Evolutionary conservation across 2,888 invertebrate genomes (phyloP), one percentile per base, ranked within the genome.

Genomic region (Steromphala cineraria): DNA sequence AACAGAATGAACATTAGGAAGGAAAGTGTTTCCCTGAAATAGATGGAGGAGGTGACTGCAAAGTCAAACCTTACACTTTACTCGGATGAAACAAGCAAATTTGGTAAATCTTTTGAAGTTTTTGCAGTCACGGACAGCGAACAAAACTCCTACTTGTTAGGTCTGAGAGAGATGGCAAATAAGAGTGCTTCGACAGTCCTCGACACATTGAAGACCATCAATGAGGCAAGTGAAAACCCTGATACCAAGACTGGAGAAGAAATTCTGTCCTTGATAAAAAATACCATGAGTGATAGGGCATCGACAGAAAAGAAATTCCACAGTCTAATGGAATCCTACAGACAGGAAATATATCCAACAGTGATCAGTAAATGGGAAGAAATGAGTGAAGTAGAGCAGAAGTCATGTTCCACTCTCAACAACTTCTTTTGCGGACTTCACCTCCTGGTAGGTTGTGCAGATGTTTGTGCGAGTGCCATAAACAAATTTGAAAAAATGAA

Each of bases 381-480:
- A 13, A 40, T 85, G 28, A 56, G 55, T 75, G 15, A 75, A 53
- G n/a, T 80, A 83, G 31, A 36, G 78, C 21, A 31, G 71, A 17
- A 40, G 13, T 24, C 71, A 4, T 85, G 84, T 74, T 8, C 77
- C 8, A 67, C 80, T 53, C 80, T 86, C 81, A 87, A 85, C 46
- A 86, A 84, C 55, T 84, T 85, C 71, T 85, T 80, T 76, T 87
- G 84, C 82, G 87, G 85, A 1, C 67, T 87, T 2, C 74, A 84
- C 53, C 40, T 84, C 5, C 52, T 86, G 2, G 82, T 84, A 19
- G 85, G 84, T 40, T 80, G 85, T 56, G 84, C 85, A 10, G 83
- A n/a, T 36, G 82, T 62, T 19, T 62, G 8, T 82, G 82, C 53
- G 83, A 85, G 75, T 24, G 56, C 56, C 4, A 19, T 24, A n/a